Evolutionary conservation across 2,113 vertebrate genomes (phyloP).

Genomic region (Toxotes jaculatrix): DNA sequence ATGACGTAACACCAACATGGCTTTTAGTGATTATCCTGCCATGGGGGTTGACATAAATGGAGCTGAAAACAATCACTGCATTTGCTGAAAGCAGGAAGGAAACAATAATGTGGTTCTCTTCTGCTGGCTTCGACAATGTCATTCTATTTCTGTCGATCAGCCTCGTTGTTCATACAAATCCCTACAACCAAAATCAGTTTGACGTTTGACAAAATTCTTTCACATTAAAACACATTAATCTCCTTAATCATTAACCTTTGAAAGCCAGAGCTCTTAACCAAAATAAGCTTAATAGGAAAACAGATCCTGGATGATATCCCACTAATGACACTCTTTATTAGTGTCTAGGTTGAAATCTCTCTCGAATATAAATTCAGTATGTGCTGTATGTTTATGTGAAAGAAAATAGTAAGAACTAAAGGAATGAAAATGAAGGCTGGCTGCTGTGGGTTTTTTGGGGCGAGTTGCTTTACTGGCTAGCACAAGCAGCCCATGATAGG

Average conservation of each 20-base stretch:
- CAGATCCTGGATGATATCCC: too few species aligned
- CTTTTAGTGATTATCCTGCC: slow-evolving; percentile 41
- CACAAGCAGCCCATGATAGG: not conserved
- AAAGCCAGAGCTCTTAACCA: not conserved
- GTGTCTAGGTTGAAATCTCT: not conserved
- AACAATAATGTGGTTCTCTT: slow-evolving; percentile 14
- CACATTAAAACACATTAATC: not conserved
- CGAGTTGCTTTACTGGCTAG: not conserved
- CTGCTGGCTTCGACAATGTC: not conserved
- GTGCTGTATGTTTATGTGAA: not conserved
- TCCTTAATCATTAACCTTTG: not conserved
- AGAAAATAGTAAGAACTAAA: not conserved
- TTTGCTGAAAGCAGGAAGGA: slow-evolving; percentile 11
- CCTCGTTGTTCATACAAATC: not conserved
- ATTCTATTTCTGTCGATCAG: not conserved
- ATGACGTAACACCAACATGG: slow-evolving; percentile 51
- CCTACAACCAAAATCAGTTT: not conserved
- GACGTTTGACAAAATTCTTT: too few species aligned
- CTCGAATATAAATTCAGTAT: not conserved
- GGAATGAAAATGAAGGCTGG: not conserved
- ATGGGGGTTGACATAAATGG: slow-evolving; percentile 30
- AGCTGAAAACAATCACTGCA: slow-evolving; percentile 36
- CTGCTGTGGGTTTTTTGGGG: not conserved
- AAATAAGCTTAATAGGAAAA: not conserved
- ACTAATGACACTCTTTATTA: not conserved